Percentiles rank a stretch among this genome's conserved stretches.
Evolutionary conservation across 1,140 invertebrate genomes (phyloP).

Genomic region (Limonius californicus): DNA sequence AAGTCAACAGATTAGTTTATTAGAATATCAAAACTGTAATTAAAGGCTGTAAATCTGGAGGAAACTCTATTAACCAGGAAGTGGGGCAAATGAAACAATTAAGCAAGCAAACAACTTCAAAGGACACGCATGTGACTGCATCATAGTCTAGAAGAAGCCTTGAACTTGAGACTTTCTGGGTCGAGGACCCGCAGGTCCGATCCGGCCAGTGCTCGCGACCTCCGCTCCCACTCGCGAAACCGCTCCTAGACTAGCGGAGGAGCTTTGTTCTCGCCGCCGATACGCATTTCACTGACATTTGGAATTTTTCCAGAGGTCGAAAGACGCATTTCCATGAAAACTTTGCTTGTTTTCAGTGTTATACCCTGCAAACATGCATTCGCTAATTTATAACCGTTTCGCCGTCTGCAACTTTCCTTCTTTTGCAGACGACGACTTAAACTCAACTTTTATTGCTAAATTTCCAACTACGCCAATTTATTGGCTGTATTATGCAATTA

Average conservation of each 20-base stretch:
- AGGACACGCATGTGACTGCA: background rate
- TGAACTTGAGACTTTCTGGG: constrained; percentile 1
- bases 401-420: too few relatives aligned
- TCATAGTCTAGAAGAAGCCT: background rate
- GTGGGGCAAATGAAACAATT: too few relatives aligned
- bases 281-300: background rate
- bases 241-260: background rate
- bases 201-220: background rate
- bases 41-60: too few relatives aligned
- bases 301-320: background rate
- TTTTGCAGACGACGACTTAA: too few relatives aligned
- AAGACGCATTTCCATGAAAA: background rate
- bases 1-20: too few relatives aligned
- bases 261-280: background rate
- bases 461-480: too few relatives aligned
- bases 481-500: too few relatives aligned
- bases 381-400: too few relatives aligned
- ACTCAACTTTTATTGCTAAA: too few relatives aligned
- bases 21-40: too few relatives aligned
- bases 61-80: too few relatives aligned
- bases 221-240: background rate
- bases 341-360: background rate
- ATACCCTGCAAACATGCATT: too few relatives aligned
- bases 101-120: background rate
- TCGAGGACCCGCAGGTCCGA: background rate